phyloP scores from a whole-genome alignment of 2,113 vertebrate species.

The Rhinopomastus cyanomelas region DNA sequence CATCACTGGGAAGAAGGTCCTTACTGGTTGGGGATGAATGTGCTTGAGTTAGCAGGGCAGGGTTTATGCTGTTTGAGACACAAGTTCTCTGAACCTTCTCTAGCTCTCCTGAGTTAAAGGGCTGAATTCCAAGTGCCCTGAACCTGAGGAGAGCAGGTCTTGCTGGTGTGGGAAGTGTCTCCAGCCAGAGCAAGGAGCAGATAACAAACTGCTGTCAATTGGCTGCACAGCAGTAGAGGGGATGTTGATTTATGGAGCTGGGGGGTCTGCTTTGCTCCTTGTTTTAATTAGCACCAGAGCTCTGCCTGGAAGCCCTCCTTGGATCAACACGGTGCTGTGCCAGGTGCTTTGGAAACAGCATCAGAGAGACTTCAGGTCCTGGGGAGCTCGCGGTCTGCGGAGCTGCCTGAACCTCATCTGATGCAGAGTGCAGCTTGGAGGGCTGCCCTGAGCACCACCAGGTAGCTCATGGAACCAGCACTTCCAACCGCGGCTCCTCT shows the following conservation, averaged over 20 bases:
- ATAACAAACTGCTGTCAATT: background rate
- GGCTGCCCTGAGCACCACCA: background rate
- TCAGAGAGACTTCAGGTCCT: background rate
- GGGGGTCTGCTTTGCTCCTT: background rate
- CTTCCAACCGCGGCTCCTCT: background rate
- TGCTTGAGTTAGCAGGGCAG: background rate
- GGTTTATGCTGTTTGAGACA: background rate
- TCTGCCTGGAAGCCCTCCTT: background rate
- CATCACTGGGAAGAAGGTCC: too few species aligned
- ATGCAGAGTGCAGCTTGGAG: background rate
- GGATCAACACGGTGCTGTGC: background rate
- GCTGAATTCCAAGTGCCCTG: background rate
- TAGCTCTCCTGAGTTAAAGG: background rate
- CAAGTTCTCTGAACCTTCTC: background rate
- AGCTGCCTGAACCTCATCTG: background rate
- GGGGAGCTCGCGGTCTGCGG: background rate
- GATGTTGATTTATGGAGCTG: background rate
- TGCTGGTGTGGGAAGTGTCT: background rate
- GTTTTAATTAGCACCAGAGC: background rate
- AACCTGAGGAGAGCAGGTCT: background rate
- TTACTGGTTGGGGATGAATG: background rate
- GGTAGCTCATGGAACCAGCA: background rate
- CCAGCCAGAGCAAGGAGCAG: background rate
- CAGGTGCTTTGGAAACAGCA: slow-evolving; percentile 7
- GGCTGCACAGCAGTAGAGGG: background rate